Conservation (phyloP, 2,797 vertebrate genomes). For the Poliocrania exsul region DNA sequence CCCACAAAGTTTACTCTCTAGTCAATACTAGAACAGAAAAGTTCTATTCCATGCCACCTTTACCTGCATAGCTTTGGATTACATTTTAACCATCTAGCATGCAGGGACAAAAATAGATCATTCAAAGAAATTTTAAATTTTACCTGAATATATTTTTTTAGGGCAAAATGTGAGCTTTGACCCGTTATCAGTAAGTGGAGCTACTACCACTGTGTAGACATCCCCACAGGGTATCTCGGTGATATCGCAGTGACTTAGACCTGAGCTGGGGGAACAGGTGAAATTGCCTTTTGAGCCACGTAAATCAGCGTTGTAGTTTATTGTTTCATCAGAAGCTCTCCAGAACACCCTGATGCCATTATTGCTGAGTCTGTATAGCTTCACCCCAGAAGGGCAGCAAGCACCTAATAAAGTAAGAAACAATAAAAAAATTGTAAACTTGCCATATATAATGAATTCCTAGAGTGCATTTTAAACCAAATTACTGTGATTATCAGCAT, state of each 20-base stretch:
- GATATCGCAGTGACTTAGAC: conserved; percentile 83
- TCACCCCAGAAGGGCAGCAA: conserved; percentile 90
- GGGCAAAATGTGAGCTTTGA: conserved; percentile 84
- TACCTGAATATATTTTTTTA: conserved; percentile 90
- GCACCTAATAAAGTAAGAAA: conserved; percentile 75
- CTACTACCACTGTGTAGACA: conserved; percentile 83
- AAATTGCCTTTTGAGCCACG: conserved; percentile 80
- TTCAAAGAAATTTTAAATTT: background rate
- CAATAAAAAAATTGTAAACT: background rate
- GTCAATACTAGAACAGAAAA: background rate
- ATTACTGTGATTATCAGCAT: background rate
- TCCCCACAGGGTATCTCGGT: conserved; percentile 82
- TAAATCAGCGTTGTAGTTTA: conserved; percentile 79
- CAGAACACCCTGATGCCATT: conserved; percentile 86
- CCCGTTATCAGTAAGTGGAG: conserved; percentile 80
- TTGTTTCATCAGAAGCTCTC: conserved; percentile 71
- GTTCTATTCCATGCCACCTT: background rate
- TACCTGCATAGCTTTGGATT: background rate
- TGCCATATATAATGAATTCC: background rate
- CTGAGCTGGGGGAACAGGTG: conserved; percentile 76
- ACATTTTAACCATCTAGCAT: background rate
- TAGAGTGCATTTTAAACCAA: background rate
- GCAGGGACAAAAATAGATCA: background rate
- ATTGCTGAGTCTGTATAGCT: conserved; percentile 79
- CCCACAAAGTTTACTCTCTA: background rate